phyloP scores from a whole-genome alignment of 1,140 invertebrate genomes.

The Drosophila kanapiae region DNA sequence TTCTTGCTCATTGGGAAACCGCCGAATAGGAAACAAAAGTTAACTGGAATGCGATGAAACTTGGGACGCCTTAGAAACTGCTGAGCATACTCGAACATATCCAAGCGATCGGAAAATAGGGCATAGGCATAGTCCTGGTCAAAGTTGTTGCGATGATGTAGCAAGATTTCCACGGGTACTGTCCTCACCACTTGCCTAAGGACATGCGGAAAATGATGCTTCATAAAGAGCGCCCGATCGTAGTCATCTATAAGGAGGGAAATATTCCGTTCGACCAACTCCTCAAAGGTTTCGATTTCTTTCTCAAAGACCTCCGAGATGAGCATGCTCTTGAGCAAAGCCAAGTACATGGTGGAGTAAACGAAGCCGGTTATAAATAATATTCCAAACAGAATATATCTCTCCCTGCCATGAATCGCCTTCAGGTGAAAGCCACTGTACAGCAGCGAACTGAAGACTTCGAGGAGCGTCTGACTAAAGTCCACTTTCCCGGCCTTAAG shows the following conservation, averaged over 20 bases:
- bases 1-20: constrained; percentile 56
- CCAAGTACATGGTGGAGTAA: constrained; percentile 56
- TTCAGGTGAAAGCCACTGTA: constrained; percentile 26
- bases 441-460: constrained; percentile 53
- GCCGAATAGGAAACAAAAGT: constrained; percentile 43
- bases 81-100: constrained; percentile 46
- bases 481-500: constrained; percentile 38
- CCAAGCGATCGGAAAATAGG: constrained; percentile 41
- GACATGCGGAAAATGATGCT: constrained; percentile 32
- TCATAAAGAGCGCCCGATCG: constrained; percentile 30
- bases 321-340: constrained; percentile 39
- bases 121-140: constrained; percentile 56
- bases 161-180: constrained; percentile 36
- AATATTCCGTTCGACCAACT: constrained; percentile 39
- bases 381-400: constrained; percentile 51
- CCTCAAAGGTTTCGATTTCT: constrained; percentile 48
- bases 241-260: constrained; percentile 49
- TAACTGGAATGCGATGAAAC: constrained; percentile 36
- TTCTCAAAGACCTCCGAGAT: constrained; percentile 55
- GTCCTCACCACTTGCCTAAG: constrained; percentile 42
- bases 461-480: constrained; percentile 56
- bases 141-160: constrained; percentile 35
- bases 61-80: constrained; percentile 47
- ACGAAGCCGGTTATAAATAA: constrained; percentile 43
- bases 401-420: constrained; percentile 29